phyloP scores from a whole-genome alignment of 2,113 vertebrate species.

The Spea multiplicata region DNA sequence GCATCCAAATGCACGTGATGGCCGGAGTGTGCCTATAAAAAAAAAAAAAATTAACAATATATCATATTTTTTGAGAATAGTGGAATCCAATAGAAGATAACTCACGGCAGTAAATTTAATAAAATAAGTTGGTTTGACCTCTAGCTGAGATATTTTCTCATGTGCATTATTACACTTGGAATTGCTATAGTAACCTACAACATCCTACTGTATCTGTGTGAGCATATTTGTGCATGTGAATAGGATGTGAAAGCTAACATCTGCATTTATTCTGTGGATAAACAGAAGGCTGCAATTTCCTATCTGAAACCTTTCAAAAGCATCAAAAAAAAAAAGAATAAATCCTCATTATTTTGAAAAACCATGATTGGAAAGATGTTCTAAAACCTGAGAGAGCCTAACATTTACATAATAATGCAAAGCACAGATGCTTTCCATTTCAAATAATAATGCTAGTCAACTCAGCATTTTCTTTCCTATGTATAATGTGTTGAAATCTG shows the following conservation, averaged over 20 bases:
- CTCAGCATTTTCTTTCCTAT: slow-evolving; percentile 15
- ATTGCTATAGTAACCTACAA: neutral
- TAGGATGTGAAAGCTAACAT: neutral
- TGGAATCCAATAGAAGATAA: too few relatives aligned
- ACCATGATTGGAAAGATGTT: slow-evolving; percentile 25
- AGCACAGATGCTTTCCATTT: slow-evolving; percentile 36
- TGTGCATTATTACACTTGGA: neutral
- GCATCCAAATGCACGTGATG: too few relatives aligned
- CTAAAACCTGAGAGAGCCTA: slow-evolving; percentile 20
- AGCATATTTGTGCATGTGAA: slow-evolving; percentile 16
- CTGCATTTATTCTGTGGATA: slow-evolving; percentile 26
- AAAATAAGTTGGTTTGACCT: neutral
- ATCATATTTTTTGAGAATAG: too few relatives aligned
- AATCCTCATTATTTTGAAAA: slow-evolving; percentile 32
- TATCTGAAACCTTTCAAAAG: slow-evolving; percentile 29
- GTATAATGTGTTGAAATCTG: slow-evolving; percentile 4
- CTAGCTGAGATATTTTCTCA: neutral
- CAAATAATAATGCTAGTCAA: slow-evolving; percentile 26
- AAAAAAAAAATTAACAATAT: too few relatives aligned
- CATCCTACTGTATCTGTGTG: neutral
- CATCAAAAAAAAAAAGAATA: slow-evolving; percentile 21
- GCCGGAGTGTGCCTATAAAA: too few relatives aligned
- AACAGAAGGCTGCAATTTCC: slow-evolving; percentile 19
- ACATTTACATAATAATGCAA: slow-evolving; percentile 40
- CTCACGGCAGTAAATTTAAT: too few relatives aligned